phyloP scores from a whole-genome alignment of 2,113 vertebrate genomes.

The Thunnus maccoyii region DNA sequence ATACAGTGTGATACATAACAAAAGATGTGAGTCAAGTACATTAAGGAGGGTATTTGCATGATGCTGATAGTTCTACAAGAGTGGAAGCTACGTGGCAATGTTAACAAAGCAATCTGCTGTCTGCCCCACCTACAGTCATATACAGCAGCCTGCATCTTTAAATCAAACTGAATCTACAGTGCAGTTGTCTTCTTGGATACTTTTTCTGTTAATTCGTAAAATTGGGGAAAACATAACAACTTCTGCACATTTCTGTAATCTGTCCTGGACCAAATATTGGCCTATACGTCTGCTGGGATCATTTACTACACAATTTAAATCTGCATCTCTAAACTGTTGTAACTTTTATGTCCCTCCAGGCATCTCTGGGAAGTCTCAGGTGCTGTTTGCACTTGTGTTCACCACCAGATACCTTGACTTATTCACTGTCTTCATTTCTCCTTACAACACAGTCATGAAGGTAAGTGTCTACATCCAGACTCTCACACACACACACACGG shows the following conservation, averaged over 20 bases:
- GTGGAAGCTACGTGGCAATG: constrained; percentile 74
- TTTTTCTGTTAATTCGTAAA: neutral
- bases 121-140: constrained; percentile 12
- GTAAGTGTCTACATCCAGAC: constrained; percentile 54
- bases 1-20: no score
- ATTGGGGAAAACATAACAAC: fast-evolving
- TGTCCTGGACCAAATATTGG: no score
- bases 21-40: no score
- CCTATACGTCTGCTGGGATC: neutral
- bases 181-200: no score
- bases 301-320: neutral
- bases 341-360: constrained; percentile 61
- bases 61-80: neutral
- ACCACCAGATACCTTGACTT: constrained; percentile 87
- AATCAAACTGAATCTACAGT: neutral
- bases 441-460: constrained; percentile 88
- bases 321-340: neutral
- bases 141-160: neutral
- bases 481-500: neutral
- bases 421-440: constrained; percentile 82
- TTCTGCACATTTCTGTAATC: neutral
- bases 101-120: constrained; percentile 4
- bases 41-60: neutral
- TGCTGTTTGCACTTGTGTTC: constrained; percentile 87
- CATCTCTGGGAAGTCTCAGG: constrained; percentile 88